Conservation (phyloP, 2,113 vertebrate species). For the Bujurquina vittata region DNA sequence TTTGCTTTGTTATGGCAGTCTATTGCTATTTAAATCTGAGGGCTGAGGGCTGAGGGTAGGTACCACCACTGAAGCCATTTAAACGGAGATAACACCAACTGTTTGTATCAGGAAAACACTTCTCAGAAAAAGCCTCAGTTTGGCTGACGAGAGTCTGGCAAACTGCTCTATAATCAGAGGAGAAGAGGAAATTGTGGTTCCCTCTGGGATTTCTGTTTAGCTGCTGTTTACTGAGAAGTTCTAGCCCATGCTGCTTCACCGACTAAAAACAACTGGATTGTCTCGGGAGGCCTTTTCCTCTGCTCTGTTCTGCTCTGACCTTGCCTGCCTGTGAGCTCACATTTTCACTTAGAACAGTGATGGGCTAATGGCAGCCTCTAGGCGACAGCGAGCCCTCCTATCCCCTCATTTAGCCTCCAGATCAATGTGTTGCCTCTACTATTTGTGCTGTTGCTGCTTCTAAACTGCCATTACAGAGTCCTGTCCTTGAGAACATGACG, state of each 20-base stretch:
- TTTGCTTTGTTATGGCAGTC: conserved; percentile 5
- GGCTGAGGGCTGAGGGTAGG: background rate
- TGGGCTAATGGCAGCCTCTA: conserved; percentile 58
- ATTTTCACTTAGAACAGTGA: conserved; percentile 41
- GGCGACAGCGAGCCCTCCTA: conserved; percentile 40
- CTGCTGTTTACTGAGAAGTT: conserved; percentile 17
- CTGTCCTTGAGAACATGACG: conserved; percentile 2
- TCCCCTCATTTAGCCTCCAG: conserved; percentile 44
- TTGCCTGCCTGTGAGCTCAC: conserved; percentile 45
- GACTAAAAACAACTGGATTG: conserved; percentile 32
- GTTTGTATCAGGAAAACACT: conserved; percentile 32
- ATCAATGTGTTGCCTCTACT: conserved; percentile 53
- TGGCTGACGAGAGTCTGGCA: conserved; percentile 8
- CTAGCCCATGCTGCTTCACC: background rate
- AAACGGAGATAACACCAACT: conserved; percentile 35
- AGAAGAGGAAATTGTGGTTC: background rate
- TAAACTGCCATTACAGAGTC: background rate
- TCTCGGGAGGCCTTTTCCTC: conserved; percentile 16
- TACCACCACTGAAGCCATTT: conserved; percentile 6
- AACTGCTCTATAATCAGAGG: conserved; percentile 26
- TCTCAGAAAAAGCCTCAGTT: conserved; percentile 11
- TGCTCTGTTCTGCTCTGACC: conserved; percentile 26
- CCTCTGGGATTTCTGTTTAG: conserved; percentile 28
- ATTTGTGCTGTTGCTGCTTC: conserved; percentile 19
- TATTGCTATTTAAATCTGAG: background rate